Evolutionary conservation across 2,113 vertebrate species (phyloP), one percentile per base, ranked within the genome.

Genomic region (Illadopsis cleaveri): DNA sequence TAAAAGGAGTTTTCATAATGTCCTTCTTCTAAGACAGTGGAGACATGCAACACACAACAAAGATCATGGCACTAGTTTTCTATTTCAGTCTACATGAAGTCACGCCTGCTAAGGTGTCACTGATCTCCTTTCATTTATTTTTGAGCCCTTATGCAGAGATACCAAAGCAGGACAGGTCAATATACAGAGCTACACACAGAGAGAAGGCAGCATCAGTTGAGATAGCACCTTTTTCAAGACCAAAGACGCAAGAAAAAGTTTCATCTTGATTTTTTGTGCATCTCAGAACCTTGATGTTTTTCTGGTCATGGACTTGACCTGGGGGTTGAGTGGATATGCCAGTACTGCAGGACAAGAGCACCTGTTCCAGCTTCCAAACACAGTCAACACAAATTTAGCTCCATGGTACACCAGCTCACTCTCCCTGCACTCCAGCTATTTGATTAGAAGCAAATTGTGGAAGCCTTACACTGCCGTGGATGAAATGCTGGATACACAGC

Each of bases 391-490:
- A 87, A 56, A 53, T 61, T 92, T 76, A 72, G 2, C 13, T 61
- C n/a, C n/a, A 37, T 5, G 25, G 7, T 28, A 40, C 48, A 56
- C 18, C 37, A 64, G 31, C 37, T 58, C 61, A 20, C 0, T 0
- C 12, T 88, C 62, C 45, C 70, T 35, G 7, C 30, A 24, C 35
- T 58, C 28, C 10, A 54, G 18, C 22, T 68, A 75, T 57, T 35
- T 70, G 12, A 23, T 37, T 2, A 1, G 35, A 83, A 85, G 54
- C 10, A 69, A 91, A 45, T 11, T 16, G 28, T 40, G 35, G 48
- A 33, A 88, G 27, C 18, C 33, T 56, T 47, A 11, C 19, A 18
- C 5, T 78, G 69, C 30, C 37, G 25, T 75, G 0, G 0, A 30
- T 21, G 25, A 68, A 76, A 90, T 21, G 24, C 25, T 66, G 50